These are phyloP conservation scores for Andricus curvator DNA, from an alignment of 2,888 invertebrate genomes.

Conservation along the genomic window DNA sequence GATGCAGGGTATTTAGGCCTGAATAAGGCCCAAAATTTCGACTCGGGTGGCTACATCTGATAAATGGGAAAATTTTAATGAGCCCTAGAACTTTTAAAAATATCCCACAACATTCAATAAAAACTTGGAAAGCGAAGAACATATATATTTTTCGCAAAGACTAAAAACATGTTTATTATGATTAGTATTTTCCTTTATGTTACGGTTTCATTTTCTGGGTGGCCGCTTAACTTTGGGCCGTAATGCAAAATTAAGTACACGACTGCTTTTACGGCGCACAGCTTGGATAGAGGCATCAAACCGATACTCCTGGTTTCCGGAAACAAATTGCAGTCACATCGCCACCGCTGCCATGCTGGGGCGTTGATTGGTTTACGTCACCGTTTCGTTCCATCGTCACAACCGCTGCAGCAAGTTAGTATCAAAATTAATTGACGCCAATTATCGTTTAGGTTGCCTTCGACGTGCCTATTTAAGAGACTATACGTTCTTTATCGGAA, in stretches of 20 bases:
- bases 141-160: too few relatives aligned
- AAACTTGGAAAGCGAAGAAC: too few relatives aligned
- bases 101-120: too few relatives aligned
- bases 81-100: too few relatives aligned
- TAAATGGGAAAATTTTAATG: too few relatives aligned
- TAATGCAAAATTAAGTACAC: constrained; percentile 16
- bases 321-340: constrained; percentile 54
- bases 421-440: constrained; percentile 74
- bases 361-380: constrained; percentile 70
- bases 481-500: not conserved
- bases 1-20: too few relatives aligned
- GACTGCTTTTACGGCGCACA: not conserved
- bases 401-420: constrained; percentile 50
- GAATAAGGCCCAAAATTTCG: too few relatives aligned
- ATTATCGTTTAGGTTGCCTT: constrained; percentile 66
- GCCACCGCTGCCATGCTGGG: constrained; percentile 41
- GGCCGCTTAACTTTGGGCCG: constrained; percentile 21
- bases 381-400: constrained; percentile 48
- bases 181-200: constrained; percentile 31
- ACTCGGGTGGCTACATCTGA: too few relatives aligned
- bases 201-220: constrained; percentile 30
- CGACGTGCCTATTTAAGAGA: constrained; percentile 41
- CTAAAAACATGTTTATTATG: not conserved
- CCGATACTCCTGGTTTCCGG: constrained; percentile 59
- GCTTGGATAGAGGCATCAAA: constrained; percentile 42